Percentiles rank a stretch among this genome's conserved stretches.
Conservation (phyloP, 2,113 vertebrate genomes). For the Passer montanus region DNA sequence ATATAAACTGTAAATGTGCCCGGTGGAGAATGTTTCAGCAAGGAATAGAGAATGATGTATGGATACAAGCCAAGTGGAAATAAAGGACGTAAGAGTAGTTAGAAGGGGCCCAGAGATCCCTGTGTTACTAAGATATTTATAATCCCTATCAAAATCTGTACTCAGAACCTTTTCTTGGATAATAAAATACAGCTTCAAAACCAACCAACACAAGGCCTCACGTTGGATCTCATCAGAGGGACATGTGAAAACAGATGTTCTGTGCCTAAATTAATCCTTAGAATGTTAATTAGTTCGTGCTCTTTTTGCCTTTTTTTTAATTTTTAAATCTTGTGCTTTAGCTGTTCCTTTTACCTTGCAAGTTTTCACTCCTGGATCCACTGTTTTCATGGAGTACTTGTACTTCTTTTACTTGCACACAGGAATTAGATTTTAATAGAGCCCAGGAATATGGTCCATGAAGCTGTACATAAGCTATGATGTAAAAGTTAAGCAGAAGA, state of each 20-base stretch:
- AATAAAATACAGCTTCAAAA: slow-evolving; percentile 6
- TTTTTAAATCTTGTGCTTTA: neutral
- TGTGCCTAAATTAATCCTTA: neutral
- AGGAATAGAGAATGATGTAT: neutral
- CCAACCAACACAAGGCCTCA: neutral
- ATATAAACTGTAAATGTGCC: neutral
- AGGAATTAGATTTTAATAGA: neutral
- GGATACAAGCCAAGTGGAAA: neutral
- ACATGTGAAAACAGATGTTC: slow-evolving; percentile 28
- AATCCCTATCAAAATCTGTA: neutral
- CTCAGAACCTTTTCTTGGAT: neutral
- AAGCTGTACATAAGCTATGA: neutral
- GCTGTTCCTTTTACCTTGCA: neutral
- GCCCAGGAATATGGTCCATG: neutral
- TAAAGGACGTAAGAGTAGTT: neutral
- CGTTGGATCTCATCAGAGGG: neutral
- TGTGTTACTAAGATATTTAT: neutral
- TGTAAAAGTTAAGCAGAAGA: neutral
- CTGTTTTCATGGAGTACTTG: neutral
- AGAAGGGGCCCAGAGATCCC: neutral
- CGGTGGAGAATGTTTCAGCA: neutral
- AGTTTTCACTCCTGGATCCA: neutral
- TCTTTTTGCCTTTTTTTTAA: too few species aligned
- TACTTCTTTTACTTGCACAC: neutral
- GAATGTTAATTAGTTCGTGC: neutral